These are phyloP conservation scores for Coregonus sp. DNA, from an alignment of 2,797 vertebrate species.

Conservation along the genomic window DNA sequence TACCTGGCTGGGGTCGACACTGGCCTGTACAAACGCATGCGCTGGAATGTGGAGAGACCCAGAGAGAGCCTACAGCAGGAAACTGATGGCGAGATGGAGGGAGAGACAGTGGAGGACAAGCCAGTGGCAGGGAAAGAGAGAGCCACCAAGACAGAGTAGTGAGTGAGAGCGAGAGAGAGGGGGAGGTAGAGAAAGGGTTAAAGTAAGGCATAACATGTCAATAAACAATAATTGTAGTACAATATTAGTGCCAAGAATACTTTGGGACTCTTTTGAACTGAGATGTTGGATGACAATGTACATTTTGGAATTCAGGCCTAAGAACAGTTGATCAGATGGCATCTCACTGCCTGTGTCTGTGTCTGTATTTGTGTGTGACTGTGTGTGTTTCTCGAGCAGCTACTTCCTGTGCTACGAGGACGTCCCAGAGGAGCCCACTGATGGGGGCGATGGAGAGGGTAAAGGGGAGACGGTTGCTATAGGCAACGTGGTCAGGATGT, in stretches of 20 bases:
- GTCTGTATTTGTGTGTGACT: neutral
- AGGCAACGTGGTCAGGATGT: constrained; percentile 45
- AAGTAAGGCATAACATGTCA: neutral
- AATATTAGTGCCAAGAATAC: neutral
- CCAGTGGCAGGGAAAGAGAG: neutral
- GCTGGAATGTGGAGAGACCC: constrained; percentile 53
- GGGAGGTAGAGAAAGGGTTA: neutral
- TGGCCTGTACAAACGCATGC: constrained; percentile 82
- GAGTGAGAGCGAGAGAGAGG: neutral
- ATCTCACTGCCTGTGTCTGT: neutral
- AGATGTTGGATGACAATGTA: neutral
- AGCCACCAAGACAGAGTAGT: neutral
- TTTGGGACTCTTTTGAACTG: neutral
- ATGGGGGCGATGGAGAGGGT: constrained; percentile 31
- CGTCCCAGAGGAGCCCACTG: constrained; percentile 47
- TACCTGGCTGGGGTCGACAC: constrained; percentile 67
- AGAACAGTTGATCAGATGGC: neutral
- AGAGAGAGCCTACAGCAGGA: neutral
- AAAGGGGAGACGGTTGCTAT: neutral
- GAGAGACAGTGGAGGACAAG: neutral
- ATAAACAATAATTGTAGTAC: neutral
- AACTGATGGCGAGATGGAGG: neutral
- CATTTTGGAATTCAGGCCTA: neutral
- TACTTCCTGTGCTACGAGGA: constrained; percentile 87
- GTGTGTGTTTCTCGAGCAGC: constrained; percentile 52